Evolutionary conservation across 2,888 invertebrate species (phyloP).

Genomic region (Xanthorhoe designata): DNA sequence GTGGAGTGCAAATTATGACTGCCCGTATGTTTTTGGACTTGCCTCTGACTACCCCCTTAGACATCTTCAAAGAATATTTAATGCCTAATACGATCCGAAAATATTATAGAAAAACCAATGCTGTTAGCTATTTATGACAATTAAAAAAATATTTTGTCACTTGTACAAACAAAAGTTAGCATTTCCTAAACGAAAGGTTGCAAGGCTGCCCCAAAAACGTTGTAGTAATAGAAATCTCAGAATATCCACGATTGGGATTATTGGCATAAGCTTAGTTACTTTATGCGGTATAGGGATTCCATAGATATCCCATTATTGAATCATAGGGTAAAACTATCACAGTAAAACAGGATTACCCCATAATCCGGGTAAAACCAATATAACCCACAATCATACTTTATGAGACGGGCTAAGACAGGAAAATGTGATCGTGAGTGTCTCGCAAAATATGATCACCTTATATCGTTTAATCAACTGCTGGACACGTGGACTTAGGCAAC

Average conservation of each 20-base stretch:
- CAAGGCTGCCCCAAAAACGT: no score
- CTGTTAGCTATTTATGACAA: no score
- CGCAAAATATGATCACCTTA: conserved; percentile 68
- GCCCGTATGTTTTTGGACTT: no score
- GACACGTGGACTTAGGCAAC: conserved; percentile 57
- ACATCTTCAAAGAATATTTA: no score
- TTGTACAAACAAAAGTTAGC: no score
- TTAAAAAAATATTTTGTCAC: no score
- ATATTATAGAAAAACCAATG: no score
- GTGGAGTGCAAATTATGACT: no score
- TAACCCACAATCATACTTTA: conserved; percentile 54
- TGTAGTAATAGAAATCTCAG: background rate
- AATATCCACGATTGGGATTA: no score
- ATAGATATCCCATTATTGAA: conserved; percentile 3
- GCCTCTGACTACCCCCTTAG: no score
- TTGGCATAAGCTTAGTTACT: background rate
- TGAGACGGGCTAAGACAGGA: conserved; percentile 55
- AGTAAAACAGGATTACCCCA: conserved; percentile 23
- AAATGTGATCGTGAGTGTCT: conserved; percentile 64
- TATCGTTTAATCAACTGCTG: conserved; percentile 70
- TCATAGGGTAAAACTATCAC: conserved; percentile 21
- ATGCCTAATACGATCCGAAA: no score
- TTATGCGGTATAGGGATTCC: background rate
- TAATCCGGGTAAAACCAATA: conserved; percentile 39
- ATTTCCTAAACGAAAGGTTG: no score